phyloP scores from a whole-genome alignment of 2,113 vertebrate species.

The Struthio camelus region DNA sequence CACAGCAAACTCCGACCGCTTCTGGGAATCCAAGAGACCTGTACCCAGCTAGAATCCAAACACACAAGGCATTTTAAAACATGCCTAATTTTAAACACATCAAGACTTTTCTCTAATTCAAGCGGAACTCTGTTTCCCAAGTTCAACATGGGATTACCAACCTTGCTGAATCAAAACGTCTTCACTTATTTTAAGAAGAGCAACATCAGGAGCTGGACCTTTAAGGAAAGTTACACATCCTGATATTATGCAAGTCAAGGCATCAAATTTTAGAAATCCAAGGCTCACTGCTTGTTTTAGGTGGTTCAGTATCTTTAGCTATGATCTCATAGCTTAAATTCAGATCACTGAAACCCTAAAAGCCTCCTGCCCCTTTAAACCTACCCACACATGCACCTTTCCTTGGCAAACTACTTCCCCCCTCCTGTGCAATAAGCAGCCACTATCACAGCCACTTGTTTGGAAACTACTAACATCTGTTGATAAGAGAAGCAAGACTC shows the following conservation, averaged over 20 bases:
- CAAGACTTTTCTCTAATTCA: background rate
- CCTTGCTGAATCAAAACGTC: background rate
- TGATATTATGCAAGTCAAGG: background rate
- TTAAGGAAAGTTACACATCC: background rate
- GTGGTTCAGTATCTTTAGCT: background rate
- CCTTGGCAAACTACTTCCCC: background rate
- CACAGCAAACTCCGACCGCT: background rate
- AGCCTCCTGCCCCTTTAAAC: background rate
- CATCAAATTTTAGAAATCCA: background rate
- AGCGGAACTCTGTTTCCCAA: background rate
- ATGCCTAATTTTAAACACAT: background rate
- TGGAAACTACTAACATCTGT: background rate
- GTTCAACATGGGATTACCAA: background rate
- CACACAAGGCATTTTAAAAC: background rate
- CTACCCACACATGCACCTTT: fast-evolving
- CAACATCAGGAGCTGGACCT: background rate
- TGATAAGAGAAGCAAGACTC: background rate
- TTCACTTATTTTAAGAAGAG: background rate
- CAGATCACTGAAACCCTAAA: background rate
- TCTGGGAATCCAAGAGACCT: background rate
- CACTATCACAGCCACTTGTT: background rate
- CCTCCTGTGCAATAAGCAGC: background rate
- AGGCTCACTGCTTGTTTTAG: background rate
- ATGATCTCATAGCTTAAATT: background rate
- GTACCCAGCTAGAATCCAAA: background rate